These are phyloP conservation scores for Ormyrus rosae DNA, from an alignment of 2,888 invertebrate genomes.

Conservation along the genomic window DNA sequence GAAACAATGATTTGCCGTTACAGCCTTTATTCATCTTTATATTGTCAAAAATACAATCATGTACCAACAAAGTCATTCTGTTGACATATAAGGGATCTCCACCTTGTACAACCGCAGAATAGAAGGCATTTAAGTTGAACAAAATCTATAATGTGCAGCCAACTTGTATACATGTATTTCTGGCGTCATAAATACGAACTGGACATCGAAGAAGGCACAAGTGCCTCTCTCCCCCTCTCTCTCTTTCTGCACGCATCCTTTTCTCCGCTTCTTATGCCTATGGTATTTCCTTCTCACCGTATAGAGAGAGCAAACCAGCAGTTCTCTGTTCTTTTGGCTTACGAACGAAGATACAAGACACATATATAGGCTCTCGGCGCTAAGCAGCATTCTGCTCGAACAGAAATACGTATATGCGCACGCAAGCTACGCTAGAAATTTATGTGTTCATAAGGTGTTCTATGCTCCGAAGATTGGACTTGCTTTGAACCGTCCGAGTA, in stretches of 20 bases:
- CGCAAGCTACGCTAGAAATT: conserved; percentile 5
- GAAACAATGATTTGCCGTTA: too few species aligned
- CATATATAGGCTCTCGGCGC: not conserved
- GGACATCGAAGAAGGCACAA: conserved; percentile 57
- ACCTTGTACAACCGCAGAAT: conserved; percentile 5
- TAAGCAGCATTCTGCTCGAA: not conserved
- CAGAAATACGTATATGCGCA: conserved; percentile 18
- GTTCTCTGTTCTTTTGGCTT: conserved; percentile 6
- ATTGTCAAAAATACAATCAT: too few species aligned
- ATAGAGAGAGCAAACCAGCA: not conserved
- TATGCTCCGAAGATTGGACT: too few species aligned
- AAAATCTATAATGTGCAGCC: conserved; percentile 54
- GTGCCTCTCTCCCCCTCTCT: conserved; percentile 35
- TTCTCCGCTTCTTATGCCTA: not conserved
- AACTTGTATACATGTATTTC: conserved; percentile 57
- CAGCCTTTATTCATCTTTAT: too few species aligned
- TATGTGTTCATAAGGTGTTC: conserved; percentile 13
- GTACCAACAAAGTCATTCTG: too few species aligned
- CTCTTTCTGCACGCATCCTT: conserved; percentile 1
- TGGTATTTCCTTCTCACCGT: conserved; percentile 9
- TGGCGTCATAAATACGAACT: conserved; percentile 62
- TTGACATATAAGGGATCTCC: not conserved
- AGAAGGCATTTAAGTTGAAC: not conserved
- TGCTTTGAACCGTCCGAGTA: too few species aligned
- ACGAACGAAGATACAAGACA: too few species aligned